A percentile compares a stretch with the other conserved stretches of the same genome.
Evolutionary conservation across 2,888 invertebrate species (phyloP).

Genomic region (Tanaodytes sp.): DNA sequence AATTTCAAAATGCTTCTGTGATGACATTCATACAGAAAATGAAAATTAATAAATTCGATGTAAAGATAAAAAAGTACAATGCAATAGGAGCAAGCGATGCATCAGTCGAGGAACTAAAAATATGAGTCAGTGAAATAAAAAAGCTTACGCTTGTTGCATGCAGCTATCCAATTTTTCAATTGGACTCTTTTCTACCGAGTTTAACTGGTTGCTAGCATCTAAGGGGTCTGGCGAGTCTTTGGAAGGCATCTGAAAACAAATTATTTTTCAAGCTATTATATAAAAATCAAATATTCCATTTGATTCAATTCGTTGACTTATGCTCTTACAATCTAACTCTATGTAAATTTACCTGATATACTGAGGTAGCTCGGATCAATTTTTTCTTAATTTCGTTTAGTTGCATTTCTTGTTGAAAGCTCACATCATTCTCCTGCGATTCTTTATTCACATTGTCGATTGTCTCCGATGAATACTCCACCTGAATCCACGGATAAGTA

Average conservation of each 20-base stretch:
- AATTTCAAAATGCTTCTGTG: no score
- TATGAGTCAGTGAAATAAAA: conserved; percentile 31
- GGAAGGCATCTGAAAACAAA: conserved; percentile 47
- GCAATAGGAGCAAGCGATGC: neutral
- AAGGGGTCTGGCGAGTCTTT: conserved; percentile 33
- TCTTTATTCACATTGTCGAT: conserved; percentile 60
- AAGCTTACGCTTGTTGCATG: conserved; percentile 48
- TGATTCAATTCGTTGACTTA: no score
- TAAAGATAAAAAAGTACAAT: no score
- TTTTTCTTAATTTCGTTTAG: conserved; percentile 67
- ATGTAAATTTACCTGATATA: conserved; percentile 55
- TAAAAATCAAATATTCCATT: no score
- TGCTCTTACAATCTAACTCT: no score
- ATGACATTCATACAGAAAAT: no score
- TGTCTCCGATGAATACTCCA: conserved; percentile 68
- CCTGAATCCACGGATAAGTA: conserved; percentile 69
- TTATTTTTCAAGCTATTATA: no score
- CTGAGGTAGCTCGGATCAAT: conserved; percentile 63
- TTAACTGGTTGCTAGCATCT: conserved; percentile 30
- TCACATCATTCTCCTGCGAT: conserved; percentile 65
- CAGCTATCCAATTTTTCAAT: conserved; percentile 38
- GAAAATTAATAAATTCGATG: no score
- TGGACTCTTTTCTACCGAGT: conserved; percentile 18
- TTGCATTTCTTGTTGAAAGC: conserved; percentile 68
- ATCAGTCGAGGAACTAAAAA: conserved; percentile 14